Conservation (phyloP, 2,113 vertebrate species). For the Acanthisitta chloris region DNA sequence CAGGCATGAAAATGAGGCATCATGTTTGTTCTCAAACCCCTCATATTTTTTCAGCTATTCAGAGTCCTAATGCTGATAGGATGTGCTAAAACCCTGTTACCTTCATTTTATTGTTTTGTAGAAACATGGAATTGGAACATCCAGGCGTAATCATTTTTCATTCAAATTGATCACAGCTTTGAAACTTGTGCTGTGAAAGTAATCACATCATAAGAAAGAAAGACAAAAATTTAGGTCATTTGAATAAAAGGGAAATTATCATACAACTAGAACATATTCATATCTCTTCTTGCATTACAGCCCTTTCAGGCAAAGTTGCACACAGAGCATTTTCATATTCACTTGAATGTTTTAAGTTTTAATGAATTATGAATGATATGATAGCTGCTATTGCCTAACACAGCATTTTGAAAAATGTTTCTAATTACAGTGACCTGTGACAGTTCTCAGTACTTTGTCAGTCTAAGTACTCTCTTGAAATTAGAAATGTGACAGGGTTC, state of each 20-base stretch:
- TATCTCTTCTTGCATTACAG: neutral
- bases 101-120: slow-evolving; percentile 23
- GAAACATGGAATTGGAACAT: slow-evolving; percentile 20
- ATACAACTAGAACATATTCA: neutral
- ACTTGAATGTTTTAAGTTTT: slow-evolving; percentile 26
- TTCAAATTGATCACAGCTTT: slow-evolving; percentile 32
- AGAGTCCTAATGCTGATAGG: neutral
- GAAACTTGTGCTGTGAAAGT: neutral
- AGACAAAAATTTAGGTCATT: slow-evolving; percentile 23
- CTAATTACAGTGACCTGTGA: slow-evolving; percentile 13
- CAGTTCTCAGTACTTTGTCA: slow-evolving; percentile 17
- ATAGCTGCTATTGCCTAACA: neutral
- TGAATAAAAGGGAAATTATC: slow-evolving; percentile 23
- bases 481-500: neutral
- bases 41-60: neutral
- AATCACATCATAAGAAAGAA: neutral
- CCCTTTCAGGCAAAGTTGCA: slow-evolving; percentile 25
- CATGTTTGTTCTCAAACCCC: neutral
- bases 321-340: neutral
- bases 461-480: neutral
- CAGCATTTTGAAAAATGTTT: slow-evolving; percentile 9
- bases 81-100: neutral
- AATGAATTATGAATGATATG: slow-evolving; percentile 48
- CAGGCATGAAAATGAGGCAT: neutral
- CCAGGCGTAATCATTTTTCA: neutral